Evolutionary conservation across 2,113 vertebrate species (phyloP).

Genomic region (Mesoclemmys tuberculata): DNA sequence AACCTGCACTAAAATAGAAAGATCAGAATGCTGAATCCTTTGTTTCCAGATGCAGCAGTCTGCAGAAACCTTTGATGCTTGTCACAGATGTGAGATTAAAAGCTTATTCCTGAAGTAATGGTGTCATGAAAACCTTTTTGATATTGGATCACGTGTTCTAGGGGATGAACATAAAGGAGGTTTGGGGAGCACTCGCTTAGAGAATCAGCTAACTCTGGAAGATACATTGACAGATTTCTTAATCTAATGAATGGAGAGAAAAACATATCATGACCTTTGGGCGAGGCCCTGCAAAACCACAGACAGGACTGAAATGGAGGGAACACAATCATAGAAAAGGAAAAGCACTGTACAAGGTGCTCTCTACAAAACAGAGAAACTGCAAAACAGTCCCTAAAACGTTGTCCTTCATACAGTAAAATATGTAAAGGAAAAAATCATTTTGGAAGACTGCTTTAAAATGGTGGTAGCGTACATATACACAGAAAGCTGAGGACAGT

Average conservation of each 20-base stretch:
- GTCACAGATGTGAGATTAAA: constrained; percentile 10
- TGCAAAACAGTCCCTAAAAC: not conserved
- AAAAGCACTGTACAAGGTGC: not conserved
- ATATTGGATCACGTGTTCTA: not conserved
- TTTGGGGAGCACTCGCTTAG: not conserved
- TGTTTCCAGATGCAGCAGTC: not conserved
- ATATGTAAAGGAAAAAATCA: fast-evolving
- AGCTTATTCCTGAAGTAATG: constrained; percentile 3
- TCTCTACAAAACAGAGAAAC: not conserved
- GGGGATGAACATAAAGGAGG: not conserved
- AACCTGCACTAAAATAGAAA: not conserved
- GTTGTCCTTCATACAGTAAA: not conserved
- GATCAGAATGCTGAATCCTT: fast-evolving
- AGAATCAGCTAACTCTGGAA: not conserved
- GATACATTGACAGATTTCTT: not conserved
- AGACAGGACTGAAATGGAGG: not conserved
- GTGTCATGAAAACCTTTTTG: constrained; percentile 13
- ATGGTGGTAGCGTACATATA: not conserved
- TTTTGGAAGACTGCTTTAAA: not conserved
- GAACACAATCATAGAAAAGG: not conserved
- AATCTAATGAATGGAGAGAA: not conserved
- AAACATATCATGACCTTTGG: not conserved
- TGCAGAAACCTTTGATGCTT: not conserved
- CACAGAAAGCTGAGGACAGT: not conserved
- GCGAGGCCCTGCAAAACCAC: not conserved